Percentiles rank a stretch among this genome's conserved stretches.
Conservation (phyloP, 2,113 vertebrate genomes). For the Poeciliopsis prolifica region DNA sequence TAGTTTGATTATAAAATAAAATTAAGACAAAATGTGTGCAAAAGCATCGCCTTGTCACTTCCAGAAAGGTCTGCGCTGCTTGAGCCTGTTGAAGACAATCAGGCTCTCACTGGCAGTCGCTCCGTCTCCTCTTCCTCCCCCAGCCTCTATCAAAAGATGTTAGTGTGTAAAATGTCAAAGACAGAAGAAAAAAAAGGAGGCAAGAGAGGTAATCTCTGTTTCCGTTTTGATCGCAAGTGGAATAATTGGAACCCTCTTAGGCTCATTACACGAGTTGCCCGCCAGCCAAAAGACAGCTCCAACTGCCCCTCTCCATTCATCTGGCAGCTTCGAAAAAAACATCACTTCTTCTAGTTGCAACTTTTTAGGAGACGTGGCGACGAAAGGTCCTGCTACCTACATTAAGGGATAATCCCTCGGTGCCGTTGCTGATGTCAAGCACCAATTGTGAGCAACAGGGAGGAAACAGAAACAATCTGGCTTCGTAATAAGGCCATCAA, state of each 20-base stretch:
- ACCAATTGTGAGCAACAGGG: conserved; percentile 46
- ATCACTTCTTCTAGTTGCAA: conserved; percentile 68
- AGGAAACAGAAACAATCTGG: conserved; percentile 56
- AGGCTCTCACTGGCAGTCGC: conserved; percentile 61
- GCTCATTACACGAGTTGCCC: conserved; percentile 79
- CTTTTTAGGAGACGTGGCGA: conserved; percentile 68
- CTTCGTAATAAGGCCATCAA: conserved; percentile 60
- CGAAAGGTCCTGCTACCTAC: conserved; percentile 67
- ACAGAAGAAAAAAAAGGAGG: conserved; percentile 64
- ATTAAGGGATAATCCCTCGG: conserved; percentile 72
- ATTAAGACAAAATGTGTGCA: conserved; percentile 65
- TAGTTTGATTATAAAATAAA: conserved; percentile 77
- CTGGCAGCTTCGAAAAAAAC: conserved; percentile 73
- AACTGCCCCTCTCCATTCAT: conserved; percentile 75
- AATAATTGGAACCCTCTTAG: conserved; percentile 83
- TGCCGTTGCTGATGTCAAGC: too few species aligned
- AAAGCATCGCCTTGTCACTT: conserved; percentile 79
- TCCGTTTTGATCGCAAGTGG: conserved; percentile 79
- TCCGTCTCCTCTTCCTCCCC: conserved; percentile 38
- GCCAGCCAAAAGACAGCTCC: conserved; percentile 76
- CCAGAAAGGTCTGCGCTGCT: conserved; percentile 51
- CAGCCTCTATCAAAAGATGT: conserved; percentile 75
- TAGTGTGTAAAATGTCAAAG: conserved; percentile 73
- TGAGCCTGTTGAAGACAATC: conserved; percentile 86
- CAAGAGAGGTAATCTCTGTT: conserved; percentile 69